Evolutionary conservation across 2,113 vertebrate genomes (phyloP).

Genomic region (Larimichthys crocea): DNA sequence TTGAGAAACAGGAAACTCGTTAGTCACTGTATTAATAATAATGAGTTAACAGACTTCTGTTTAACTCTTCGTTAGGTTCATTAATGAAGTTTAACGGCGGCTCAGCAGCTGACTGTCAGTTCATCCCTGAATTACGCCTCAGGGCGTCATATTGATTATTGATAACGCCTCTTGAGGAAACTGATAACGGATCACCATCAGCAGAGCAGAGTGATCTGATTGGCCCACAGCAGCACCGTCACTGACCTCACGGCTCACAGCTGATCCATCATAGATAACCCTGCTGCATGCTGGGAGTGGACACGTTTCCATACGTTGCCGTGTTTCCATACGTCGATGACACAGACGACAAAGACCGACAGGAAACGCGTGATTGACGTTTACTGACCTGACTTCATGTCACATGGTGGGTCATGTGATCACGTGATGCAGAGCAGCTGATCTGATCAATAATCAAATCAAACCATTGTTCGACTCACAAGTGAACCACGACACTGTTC

Average conservation of each 20-base stretch:
- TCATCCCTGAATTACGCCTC: no score
- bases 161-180: not conserved
- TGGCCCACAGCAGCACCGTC: constrained; percentile 23
- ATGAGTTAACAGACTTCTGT: no score
- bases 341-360: not conserved
- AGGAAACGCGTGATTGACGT: not conserved
- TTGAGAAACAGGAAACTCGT: no score
- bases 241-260: constrained; percentile 44
- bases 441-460: no score
- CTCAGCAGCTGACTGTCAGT: not conserved
- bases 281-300: constrained; percentile 35
- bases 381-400: not conserved
- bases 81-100: no score
- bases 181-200: not conserved
- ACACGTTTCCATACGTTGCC: not conserved
- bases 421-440: not conserved
- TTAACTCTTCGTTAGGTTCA: no score
- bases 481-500: no score
- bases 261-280: constrained; percentile 11
- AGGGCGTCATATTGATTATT: not conserved
- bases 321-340: not conserved
- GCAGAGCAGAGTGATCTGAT: not conserved
- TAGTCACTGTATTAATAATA: no score
- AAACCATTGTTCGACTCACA: no score
- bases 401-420: not conserved